A percentile compares a stretch with the other conserved stretches of the same genome.
Evolutionary conservation across 2,797 vertebrate species (phyloP).

Genomic region (Heteromormyrus szaboi): DNA sequence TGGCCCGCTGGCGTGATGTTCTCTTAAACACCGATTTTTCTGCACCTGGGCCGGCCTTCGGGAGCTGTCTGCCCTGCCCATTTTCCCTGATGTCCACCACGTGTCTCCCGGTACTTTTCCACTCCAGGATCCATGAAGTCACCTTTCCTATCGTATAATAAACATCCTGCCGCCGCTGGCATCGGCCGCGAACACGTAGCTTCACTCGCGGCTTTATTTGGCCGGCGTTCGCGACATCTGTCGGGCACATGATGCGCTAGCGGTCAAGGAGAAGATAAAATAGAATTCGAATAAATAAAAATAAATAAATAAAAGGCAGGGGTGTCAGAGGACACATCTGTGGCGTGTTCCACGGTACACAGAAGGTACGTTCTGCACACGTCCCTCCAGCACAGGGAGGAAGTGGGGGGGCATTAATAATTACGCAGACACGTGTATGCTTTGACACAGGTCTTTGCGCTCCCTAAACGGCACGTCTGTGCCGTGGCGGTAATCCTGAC

Average conservation of each 20-base stretch:
- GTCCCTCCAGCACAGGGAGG: conserved; percentile 26
- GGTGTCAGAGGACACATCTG: background rate
- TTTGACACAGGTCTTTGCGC: conserved; percentile 35
- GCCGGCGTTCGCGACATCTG: background rate
- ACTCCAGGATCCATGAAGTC: background rate
- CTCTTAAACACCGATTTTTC: conserved; percentile 41
- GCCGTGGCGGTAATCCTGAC: conserved; percentile 43
- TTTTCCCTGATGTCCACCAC: background rate
- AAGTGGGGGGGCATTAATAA: conserved; percentile 15
- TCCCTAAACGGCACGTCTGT: conserved; percentile 41
- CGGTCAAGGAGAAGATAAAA: background rate
- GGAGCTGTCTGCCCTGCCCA: background rate
- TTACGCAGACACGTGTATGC: background rate
- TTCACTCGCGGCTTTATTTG: background rate
- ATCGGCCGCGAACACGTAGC: background rate
- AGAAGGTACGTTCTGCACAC: background rate
- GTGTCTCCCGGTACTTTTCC: background rate
- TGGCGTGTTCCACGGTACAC: background rate
- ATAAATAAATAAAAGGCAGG: background rate
- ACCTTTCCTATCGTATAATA: background rate
- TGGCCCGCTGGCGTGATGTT: conserved; percentile 36
- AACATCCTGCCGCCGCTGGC: background rate
- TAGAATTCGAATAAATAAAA: background rate
- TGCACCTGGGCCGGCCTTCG: conserved; percentile 40
- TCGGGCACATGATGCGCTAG: background rate